Evolutionary conservation across 2,888 invertebrate genomes (phyloP).

Genomic region (Nemurella pictetii): DNA sequence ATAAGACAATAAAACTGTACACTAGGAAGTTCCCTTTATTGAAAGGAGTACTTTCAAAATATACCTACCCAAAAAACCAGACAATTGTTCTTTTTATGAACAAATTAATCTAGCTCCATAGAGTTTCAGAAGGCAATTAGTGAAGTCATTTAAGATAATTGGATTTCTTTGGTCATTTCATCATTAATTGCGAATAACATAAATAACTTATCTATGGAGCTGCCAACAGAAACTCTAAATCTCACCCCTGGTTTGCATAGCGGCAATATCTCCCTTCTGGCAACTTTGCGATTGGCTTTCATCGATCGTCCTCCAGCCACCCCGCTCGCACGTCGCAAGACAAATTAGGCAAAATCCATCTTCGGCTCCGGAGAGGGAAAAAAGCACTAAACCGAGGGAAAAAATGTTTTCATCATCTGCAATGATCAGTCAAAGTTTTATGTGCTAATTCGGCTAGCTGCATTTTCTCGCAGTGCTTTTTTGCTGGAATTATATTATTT

Average conservation of each 20-base stretch:
- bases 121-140: no score
- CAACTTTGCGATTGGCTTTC: background rate
- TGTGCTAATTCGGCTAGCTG: background rate
- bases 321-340: background rate
- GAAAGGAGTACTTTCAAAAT: no score
- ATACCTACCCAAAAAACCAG: no score
- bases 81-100: no score
- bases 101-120: no score
- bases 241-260: background rate
- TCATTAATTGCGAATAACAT: background rate
- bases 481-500: background rate
- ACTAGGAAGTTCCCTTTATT: no score
- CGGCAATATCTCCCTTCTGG: background rate
- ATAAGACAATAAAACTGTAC: no score
- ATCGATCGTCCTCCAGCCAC: background rate
- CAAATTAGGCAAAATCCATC: background rate
- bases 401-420: background rate
- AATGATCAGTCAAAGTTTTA: background rate
- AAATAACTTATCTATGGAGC: background rate
- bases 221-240: background rate
- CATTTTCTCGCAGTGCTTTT: background rate
- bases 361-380: background rate
- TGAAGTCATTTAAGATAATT: background rate
- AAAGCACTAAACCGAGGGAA: background rate
- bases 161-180: background rate